These are phyloP conservation scores for Craniophora ligustri DNA, from an alignment of 2,888 invertebrate genomes.

Conservation along the genomic window DNA sequence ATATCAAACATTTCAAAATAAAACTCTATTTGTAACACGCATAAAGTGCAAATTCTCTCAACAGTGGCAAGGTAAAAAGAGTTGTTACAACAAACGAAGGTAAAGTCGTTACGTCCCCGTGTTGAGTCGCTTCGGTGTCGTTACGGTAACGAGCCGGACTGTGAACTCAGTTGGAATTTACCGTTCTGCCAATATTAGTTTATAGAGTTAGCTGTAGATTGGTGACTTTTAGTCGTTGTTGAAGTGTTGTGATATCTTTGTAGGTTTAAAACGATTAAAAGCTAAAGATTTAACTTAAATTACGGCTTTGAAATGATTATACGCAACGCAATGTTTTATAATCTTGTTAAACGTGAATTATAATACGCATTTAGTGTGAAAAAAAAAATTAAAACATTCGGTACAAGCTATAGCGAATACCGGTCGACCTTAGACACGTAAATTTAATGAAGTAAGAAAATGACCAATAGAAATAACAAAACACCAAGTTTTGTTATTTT, in stretches of 20 bases:
- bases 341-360: too few species aligned
- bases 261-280: background rate
- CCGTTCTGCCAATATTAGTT: slow-evolving; percentile 43
- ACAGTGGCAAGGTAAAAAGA: slow-evolving; percentile 43
- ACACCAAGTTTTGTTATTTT: too few species aligned
- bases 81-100: slow-evolving; percentile 61
- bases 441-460: too few species aligned
- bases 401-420: too few species aligned
- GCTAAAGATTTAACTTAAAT: background rate
- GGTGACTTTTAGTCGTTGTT: slow-evolving; percentile 25
- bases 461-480: too few species aligned
- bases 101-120: slow-evolving; percentile 66
- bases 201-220: slow-evolving; percentile 29
- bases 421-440: too few species aligned
- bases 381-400: too few species aligned
- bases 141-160: slow-evolving; percentile 62
- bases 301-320: background rate
- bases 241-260: slow-evolving; percentile 1
- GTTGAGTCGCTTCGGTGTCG: slow-evolving; percentile 63
- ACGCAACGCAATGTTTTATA: too few species aligned
- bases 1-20: slow-evolving; percentile 18
- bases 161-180: slow-evolving; percentile 59
- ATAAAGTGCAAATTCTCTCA: slow-evolving; percentile 49
- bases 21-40: slow-evolving; percentile 9
- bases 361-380: too few species aligned